Base-by-base conservation (phyloP, 2,113 vertebrate species). In the Chlorocebus sabaeus region DNA sequence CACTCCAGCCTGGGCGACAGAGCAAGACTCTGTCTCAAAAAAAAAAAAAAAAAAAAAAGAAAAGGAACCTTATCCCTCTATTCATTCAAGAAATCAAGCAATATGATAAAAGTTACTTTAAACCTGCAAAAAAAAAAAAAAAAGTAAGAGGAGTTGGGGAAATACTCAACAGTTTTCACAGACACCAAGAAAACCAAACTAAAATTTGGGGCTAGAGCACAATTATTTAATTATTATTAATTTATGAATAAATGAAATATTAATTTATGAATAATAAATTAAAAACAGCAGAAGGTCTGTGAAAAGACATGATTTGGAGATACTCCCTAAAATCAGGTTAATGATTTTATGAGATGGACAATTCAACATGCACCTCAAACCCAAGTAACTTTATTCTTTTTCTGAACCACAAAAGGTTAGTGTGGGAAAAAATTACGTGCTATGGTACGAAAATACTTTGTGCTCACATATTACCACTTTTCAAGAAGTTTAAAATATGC, bases 401-500 rank as follows among this genome's bases (percentile, higher is more conserved):
- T 73, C 92, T 95, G 17, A 86, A 86, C 72, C 48, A 91, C 27
- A 52, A 83, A 95, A 76, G 40, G 87, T 73, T 57, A 76, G 8
- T 40, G 8, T 32, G 23, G 27, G 2, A 10, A 7, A 48, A 80
- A 55, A 52, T n/a, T 18, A 95, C 4, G 11, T 72, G 20, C 61
- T 4, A 78, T 35, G 64, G 9, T 10, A 89, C 85, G 90, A 90
- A 98, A 92, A 84, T 76, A 75, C 83, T 78, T 64, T 85, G 43
- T 75, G 23, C 68, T 97, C 79, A 52, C 61, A 79, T 61, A 78
- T 61, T 93, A 87, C 40, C 72, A 93, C 92, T 97, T 94, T 94
- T 72, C 76, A 82, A 75, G 68, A 94, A 90, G 81, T 90, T 94
- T 85, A 90, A 91, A 97, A 97, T 93, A 90, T 27, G 79, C 40